Base-by-base conservation (phyloP, 2,113 vertebrate species). In the Puntigrus tetrazona region DNA sequence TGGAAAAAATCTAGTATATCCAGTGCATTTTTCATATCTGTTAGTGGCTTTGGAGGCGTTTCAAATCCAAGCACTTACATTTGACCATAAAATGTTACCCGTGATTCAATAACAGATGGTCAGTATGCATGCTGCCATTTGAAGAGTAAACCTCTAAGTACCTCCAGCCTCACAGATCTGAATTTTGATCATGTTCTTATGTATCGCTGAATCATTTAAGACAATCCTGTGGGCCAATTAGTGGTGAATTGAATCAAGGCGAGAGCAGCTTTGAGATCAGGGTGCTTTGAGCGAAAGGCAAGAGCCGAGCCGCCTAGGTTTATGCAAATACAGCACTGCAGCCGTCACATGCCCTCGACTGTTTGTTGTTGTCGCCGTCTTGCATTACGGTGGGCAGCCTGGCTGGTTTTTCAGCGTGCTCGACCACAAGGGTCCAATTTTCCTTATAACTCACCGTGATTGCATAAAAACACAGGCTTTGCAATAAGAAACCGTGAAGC, bases 61-160 rank as follows among this genome's bases (percentile, higher is more conserved):
- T 43, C 16, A 55, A 75, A 81, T 67, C 65, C n/a, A 85, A 10
- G 38, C 80, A 31, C 78, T 52, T 81, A 9, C 67, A 70, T 70
- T 70, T 70, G 67, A 70, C 67, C 67, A n/a, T 38, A 38, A 74
- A 74, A 74, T 9, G 25, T 9, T 76, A 4, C 29, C 16, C 4
- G 16, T 76, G 47, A 55, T 52, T 55, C 29, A 34, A 20, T 76
- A 76, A 7, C 74, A 52, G 27, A 52, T 75, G 73, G 25, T 52
- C 29, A n/a, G 47, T 55, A n/a, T 55, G 27, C 73, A 76, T 45
- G 11, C 43, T 29, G 41, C 31, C 27, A 50, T 63, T 76, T 83
- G 20, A 76, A 76, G 52, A 59, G 18, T 45, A 29, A 74, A 29
- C n/a, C 38, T 65, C 69, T 50, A 72, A 81, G 36, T 69, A 47